A percentile compares a stretch with the other conserved stretches of the same genome.
Conservation (phyloP, 2,888 invertebrate species). For the Yponomeuta sedellus region DNA sequence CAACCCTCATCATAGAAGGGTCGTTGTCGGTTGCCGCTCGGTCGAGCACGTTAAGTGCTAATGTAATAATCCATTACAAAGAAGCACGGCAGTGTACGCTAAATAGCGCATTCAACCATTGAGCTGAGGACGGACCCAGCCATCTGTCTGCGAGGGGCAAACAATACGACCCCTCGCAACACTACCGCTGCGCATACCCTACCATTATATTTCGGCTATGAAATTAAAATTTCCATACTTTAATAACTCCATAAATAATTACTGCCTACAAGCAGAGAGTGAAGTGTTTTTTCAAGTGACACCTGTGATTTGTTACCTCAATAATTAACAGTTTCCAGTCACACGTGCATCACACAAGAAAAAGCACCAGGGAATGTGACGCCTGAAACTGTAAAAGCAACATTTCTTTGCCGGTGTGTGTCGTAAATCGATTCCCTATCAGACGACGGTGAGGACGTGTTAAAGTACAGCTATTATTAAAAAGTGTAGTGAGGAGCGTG, state of each 20-base stretch:
- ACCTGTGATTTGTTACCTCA: neutral
- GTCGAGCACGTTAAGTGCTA: conserved; percentile 73
- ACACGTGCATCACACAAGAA: neutral
- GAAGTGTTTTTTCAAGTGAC: neutral
- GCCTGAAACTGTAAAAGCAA: conserved; percentile 4
- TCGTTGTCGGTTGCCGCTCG: conserved; percentile 61
- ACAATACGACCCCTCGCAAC: conserved; percentile 63
- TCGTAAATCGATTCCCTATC: conserved; percentile 12
- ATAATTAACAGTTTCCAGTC: conserved; percentile 5
- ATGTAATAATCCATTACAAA: conserved; percentile 76
- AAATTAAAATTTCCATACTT: conserved; percentile 6
- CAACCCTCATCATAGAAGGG: conserved; percentile 43
- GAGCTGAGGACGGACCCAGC: conserved; percentile 43
- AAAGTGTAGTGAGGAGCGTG: conserved; percentile 50
- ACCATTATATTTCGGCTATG: conserved; percentile 22
- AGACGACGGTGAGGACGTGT: conserved; percentile 46
- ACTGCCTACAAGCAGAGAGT: neutral
- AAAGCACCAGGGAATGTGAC: conserved; percentile 3
- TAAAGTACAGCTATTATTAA: conserved; percentile 65
- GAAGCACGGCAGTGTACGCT: conserved; percentile 68
- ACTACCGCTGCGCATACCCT: conserved; percentile 67
- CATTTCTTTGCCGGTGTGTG: conserved; percentile 1
- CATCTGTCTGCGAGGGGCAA: conserved; percentile 70
- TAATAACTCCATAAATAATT: neutral
- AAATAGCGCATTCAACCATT: conserved; percentile 72